Percentiles rank a stretch among this genome's conserved stretches.
These are phyloP conservation scores for Agriopis marginaria DNA, from an alignment of 2,888 invertebrate species.

Conservation along the genomic window DNA sequence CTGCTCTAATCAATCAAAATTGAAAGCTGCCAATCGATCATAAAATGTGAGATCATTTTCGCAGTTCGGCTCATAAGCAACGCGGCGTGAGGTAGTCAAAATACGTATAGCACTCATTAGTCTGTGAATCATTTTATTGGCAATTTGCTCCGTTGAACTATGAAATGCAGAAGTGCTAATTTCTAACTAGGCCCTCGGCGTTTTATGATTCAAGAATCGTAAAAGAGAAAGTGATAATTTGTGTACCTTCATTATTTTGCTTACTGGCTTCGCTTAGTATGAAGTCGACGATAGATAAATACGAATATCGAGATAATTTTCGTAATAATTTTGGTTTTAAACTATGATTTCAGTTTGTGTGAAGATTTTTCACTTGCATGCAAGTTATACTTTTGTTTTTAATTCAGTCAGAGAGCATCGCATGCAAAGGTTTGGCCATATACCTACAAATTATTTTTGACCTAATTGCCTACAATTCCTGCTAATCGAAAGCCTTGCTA, in stretches of 20 bases:
- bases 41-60: constrained; percentile 36
- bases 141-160: constrained; percentile 35
- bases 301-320: too few species aligned
- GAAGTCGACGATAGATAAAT: background rate
- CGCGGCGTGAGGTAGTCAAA: background rate
- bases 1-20: constrained; percentile 25
- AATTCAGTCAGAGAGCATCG: too few species aligned
- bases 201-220: constrained; percentile 30
- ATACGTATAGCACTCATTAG: constrained; percentile 18
- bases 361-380: too few species aligned
- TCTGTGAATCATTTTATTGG: constrained; percentile 35
- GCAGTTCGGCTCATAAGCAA: constrained; percentile 11
- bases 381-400: too few species aligned
- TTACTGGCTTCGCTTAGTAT: background rate
- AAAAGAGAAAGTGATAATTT: constrained; percentile 38
- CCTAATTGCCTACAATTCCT: too few species aligned
- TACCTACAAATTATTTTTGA: too few species aligned
- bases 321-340: too few species aligned
- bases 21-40: constrained; percentile 17
- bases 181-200: constrained; percentile 31
- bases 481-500: too few species aligned
- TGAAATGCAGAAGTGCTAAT: constrained; percentile 36
- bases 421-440: too few species aligned
- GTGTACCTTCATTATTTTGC: constrained; percentile 16
- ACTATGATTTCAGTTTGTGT: too few species aligned